phyloP scores from a whole-genome alignment of 2,113 vertebrate species.

The Poeciliopsis prolifica region DNA sequence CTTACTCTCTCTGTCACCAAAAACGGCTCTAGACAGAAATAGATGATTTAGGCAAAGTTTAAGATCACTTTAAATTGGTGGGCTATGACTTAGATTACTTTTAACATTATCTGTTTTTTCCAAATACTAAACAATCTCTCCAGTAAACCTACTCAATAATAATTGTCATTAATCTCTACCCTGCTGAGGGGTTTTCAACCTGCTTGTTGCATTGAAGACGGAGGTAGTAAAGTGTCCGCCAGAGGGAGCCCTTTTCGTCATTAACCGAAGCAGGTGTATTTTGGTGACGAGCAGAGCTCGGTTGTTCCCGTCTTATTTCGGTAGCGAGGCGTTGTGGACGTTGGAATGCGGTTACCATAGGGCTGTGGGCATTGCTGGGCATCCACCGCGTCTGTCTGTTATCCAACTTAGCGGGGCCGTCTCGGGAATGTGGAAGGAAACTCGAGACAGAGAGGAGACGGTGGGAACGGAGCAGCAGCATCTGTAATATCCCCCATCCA shows the following conservation, averaged over 20 bases:
- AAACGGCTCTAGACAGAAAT: background rate
- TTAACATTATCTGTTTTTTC: background rate
- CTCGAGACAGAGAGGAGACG: slow-evolving; percentile 27
- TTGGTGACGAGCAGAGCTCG: slow-evolving; percentile 57
- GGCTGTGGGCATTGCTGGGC: slow-evolving; percentile 67
- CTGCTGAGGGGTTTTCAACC: too few species aligned
- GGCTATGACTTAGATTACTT: background rate
- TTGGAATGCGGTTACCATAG: slow-evolving; percentile 73
- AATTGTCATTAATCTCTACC: too few species aligned
- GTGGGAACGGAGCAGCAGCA: slow-evolving; percentile 13
- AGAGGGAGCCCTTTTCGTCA: slow-evolving; percentile 26
- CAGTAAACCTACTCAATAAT: too few species aligned
- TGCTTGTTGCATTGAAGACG: too few species aligned
- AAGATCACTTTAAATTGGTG: too few species aligned
- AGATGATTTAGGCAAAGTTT: background rate
- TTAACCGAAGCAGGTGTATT: slow-evolving; percentile 60
- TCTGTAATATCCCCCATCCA: background rate
- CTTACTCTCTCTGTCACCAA: background rate
- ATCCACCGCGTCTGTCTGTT: slow-evolving; percentile 35
- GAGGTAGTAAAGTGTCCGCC: slow-evolving; percentile 25
- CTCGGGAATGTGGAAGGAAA: slow-evolving; percentile 42
- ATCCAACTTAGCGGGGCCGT: slow-evolving; percentile 49
- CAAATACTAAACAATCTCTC: background rate
- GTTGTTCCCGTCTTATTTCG: slow-evolving; percentile 66
- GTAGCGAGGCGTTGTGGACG: slow-evolving; percentile 52